Base-by-base conservation (phyloP, 2,888 invertebrate species). In the Pyrocoelia pectoralis region DNA sequence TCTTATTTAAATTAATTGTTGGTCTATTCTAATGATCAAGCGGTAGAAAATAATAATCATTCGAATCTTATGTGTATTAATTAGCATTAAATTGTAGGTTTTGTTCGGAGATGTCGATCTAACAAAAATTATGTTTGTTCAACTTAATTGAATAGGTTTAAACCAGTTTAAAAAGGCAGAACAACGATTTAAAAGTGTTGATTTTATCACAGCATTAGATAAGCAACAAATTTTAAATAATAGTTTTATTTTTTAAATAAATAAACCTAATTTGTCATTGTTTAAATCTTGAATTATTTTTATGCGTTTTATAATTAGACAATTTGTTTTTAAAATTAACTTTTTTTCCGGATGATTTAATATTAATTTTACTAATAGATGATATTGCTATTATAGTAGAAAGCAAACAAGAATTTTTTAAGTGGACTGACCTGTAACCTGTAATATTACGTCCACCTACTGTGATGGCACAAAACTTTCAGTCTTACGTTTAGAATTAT, bases 211-310 rank as follows among this genome's bases (percentile, higher is more conserved):
- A 46, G 12, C 18, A 19, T 33, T 62, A 63, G 68, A 70, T 70
- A 70, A 70, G 69, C 69, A 68, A 72, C 70, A 73, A 71, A 71
- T 71, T 72, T 70, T 66, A 67, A 61, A 28, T 65, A 48, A 41
- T 72, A 71, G 72, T 70, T 68, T 72, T 63, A 64, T 33, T 68
- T 67, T 69, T 56, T 64, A 55, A 49, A 67, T 65, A 71, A 62
- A 67, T 61, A 66, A 6, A 18, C 6, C 48, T 9, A 48, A 48
- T 48, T 48, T 48, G 18, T 48, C 12, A 18, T 19, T 19, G 17
- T 12, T 48, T 48, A n/a, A 48, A 48, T 33, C 8, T 19, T 5
- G 10, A 48, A 48, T 48, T 48, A 12, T 18, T 48, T 10, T 19
- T 48, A 48, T 19, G 2, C 2, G n/a, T 33, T 33, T 33, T 33